These are phyloP conservation scores for Doryteuthis pealeii DNA, from an alignment of 1,140 invertebrate species.

Conservation along the genomic window DNA sequence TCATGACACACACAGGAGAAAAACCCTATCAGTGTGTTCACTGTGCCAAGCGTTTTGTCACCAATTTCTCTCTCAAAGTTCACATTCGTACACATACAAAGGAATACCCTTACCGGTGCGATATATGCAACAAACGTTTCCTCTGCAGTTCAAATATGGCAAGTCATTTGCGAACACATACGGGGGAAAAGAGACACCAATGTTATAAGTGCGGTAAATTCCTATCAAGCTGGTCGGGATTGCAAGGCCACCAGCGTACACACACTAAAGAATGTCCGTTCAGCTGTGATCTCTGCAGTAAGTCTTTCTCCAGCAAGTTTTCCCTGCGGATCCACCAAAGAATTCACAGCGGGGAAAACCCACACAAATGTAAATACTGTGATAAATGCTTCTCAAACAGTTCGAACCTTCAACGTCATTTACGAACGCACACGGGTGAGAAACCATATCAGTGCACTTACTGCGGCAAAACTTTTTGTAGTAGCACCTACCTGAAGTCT, in stretches of 20 bases:
- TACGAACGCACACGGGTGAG: conserved; percentile 82
- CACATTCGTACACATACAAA: conserved; percentile 51
- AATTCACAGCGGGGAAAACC: conserved; percentile 54
- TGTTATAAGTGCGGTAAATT: conserved; percentile 62
- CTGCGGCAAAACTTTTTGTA: conserved; percentile 62
- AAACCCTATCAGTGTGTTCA: conserved; percentile 14
- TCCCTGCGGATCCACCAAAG: conserved; percentile 50
- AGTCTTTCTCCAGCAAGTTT: conserved; percentile 32
- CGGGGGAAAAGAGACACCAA: conserved; percentile 69
- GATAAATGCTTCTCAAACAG: conserved; percentile 50
- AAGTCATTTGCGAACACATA: conserved; percentile 63
- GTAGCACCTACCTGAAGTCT: conserved; percentile 17
- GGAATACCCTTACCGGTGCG: conserved; percentile 66
- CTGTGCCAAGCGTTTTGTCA: background rate
- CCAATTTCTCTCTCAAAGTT: conserved; percentile 29
- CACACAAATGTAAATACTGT: conserved; percentile 67
- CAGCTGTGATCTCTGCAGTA: conserved; percentile 57
- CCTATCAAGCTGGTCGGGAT: conserved; percentile 33
- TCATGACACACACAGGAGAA: conserved; percentile 23
- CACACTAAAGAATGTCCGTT: conserved; percentile 58
- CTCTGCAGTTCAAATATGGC: conserved; percentile 77
- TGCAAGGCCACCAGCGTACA: conserved; percentile 49
- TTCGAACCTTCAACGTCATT: conserved; percentile 60
- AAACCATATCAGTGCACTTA: conserved; percentile 78
- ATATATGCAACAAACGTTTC: conserved; percentile 68